These are phyloP conservation scores for Tetanocera ferruginea DNA, from an alignment of 2,888 invertebrate species.

Conservation along the genomic window DNA sequence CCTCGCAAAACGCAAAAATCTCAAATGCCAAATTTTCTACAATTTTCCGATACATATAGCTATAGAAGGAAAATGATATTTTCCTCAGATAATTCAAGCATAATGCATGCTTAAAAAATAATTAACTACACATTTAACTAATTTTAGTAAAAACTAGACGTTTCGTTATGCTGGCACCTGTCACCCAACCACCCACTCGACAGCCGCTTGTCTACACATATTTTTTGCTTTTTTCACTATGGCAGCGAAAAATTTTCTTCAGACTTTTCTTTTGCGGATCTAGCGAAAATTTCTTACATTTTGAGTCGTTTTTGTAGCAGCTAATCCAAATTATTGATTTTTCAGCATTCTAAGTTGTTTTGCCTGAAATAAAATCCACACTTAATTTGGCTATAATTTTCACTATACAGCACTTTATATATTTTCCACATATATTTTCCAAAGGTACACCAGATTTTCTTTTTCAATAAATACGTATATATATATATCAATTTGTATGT, in stretches of 20 bases:
- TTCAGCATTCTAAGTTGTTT: constrained; percentile 43
- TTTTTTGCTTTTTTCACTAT: constrained; percentile 30
- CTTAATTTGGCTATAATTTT: neutral
- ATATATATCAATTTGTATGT: neutral
- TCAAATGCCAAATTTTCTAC: neutral
- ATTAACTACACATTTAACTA: too few relatives aligned
- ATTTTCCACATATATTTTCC: neutral
- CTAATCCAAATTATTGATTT: constrained; percentile 68
- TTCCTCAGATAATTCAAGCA: too few relatives aligned
- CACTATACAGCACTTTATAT: neutral
- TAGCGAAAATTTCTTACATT: constrained; percentile 36
- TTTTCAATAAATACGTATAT: too few relatives aligned
- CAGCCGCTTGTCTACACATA: constrained; percentile 12
- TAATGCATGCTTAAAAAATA: too few relatives aligned
- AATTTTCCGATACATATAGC: neutral
- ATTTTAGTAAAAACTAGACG: neutral
- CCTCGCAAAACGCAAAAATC: constrained; percentile 51
- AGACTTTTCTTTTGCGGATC: constrained; percentile 32
- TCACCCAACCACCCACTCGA: constrained; percentile 22
- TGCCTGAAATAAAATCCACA: neutral
- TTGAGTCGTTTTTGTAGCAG: constrained; percentile 48
- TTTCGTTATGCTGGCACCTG: neutral
- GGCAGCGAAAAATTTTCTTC: constrained; percentile 20
- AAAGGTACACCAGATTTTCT: neutral
- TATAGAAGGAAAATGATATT: too few relatives aligned